Percentiles rank a stretch among this genome's conserved stretches.
Conservation (phyloP, 2,113 vertebrate species). For the Protobothrops flavoviridis region DNA sequence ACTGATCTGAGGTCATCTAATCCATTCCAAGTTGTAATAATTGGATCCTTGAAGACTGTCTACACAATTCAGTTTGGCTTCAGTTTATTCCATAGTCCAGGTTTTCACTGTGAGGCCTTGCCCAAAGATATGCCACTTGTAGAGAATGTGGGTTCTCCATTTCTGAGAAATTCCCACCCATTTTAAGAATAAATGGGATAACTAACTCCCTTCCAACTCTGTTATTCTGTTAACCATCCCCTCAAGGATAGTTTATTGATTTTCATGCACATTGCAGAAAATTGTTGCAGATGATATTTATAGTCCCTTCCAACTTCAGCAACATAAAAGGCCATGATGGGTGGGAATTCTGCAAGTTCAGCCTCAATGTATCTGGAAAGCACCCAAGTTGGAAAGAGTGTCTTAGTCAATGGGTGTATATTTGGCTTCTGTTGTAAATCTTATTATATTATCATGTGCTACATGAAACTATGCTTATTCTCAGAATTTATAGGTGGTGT, state of each 20-base stretch:
- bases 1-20: not conserved
- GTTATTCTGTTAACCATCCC: not conserved
- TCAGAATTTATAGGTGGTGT: not conserved
- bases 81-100: not conserved
- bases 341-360: not conserved
- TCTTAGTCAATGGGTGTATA: not conserved
- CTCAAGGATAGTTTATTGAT: not conserved
- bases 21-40: not conserved
- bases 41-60: not conserved
- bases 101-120: not conserved
- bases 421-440: not conserved
- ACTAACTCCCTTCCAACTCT: not conserved
- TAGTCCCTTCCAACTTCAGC: not conserved
- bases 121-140: not conserved
- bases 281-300: not conserved
- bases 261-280: not conserved
- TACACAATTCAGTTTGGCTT: not conserved
- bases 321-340: not conserved
- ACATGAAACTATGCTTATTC: not conserved
- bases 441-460: not conserved
- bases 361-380: not conserved
- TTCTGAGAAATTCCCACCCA: not conserved
- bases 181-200: not conserved
- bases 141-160: not conserved
- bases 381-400: not conserved